Percentiles rank a stretch among this genome's conserved stretches.
Evolutionary conservation across 1,140 invertebrate genomes (phyloP).

Genomic region (Brachionus asplanchnoidis): DNA sequence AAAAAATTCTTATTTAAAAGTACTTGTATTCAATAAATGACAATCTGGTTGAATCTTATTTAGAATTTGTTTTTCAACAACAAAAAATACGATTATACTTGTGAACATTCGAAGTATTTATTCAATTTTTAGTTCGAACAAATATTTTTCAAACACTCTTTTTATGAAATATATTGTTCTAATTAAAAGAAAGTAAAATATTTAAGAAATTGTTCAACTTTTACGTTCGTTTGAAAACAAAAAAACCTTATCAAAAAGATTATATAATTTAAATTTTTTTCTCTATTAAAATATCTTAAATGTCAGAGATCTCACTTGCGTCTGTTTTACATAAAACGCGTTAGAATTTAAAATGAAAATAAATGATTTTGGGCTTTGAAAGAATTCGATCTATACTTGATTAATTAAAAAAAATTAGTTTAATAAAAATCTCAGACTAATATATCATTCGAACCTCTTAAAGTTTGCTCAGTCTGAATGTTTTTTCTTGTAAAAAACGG

Average conservation of each 20-base stretch:
- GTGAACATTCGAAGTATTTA: too few species aligned
- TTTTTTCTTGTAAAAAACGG: neutral
- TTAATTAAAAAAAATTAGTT: neutral
- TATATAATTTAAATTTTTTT: neutral
- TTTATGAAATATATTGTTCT: neutral
- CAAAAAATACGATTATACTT: too few species aligned
- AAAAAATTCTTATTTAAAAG: too few species aligned
- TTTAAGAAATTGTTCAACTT: neutral
- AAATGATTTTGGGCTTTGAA: neutral
- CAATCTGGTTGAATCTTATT: neutral
- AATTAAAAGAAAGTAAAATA: neutral
- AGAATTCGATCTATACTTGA: neutral
- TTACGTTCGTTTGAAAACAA: neutral
- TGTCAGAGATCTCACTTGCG: neutral
- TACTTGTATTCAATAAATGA: neutral
- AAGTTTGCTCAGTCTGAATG: neutral
- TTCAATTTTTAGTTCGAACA: neutral
- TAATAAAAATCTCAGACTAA: neutral
- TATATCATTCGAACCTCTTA: neutral
- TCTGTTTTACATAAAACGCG: neutral
- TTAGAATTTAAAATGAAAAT: neutral
- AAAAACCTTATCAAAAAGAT: neutral
- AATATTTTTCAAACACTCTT: neutral
- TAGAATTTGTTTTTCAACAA: neutral
- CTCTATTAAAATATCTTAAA: neutral